Conservation (phyloP, 2,797 vertebrate genomes). For the Hypotaenidia okinawae region DNA sequence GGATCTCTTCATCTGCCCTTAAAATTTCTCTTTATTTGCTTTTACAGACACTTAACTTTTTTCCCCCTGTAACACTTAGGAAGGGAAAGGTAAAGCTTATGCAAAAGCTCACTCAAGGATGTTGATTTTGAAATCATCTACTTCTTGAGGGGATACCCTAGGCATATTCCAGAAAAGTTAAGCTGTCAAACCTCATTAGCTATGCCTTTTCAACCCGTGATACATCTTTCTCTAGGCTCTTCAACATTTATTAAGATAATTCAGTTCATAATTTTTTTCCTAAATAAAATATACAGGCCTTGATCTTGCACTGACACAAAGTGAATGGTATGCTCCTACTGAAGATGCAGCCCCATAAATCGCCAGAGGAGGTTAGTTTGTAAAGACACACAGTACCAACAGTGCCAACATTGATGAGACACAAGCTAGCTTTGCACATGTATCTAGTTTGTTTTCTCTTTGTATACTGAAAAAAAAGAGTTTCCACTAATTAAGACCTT, state of each 20-base stretch:
- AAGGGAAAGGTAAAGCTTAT: constrained; percentile 49
- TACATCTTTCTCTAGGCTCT: constrained; percentile 48
- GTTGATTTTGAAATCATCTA: constrained; percentile 47
- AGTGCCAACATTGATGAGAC: not conserved
- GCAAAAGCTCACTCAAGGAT: constrained; percentile 50
- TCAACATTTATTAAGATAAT: constrained; percentile 44
- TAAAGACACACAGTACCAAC: not conserved
- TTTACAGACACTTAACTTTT: constrained; percentile 71
- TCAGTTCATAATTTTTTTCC: constrained; percentile 5
- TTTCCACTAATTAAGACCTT: not conserved
- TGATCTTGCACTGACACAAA: constrained; percentile 10
- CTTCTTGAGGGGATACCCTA: constrained; percentile 71
- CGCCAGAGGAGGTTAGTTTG: not conserved
- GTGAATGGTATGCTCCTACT: not conserved
- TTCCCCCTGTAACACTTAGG: constrained; percentile 41
- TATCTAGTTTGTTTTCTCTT: not conserved
- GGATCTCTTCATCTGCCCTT: constrained; percentile 45
- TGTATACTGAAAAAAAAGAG: not conserved
- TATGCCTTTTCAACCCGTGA: constrained; percentile 17
- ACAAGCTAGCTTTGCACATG: not conserved
- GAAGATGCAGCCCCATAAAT: not conserved
- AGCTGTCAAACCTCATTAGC: constrained; percentile 66
- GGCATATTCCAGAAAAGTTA: constrained; percentile 39
- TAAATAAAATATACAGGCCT: constrained; percentile 19
- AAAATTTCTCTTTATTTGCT: constrained; percentile 51